Conservation (phyloP, 2,113 vertebrate genomes). For the Perognathus longimembris region DNA sequence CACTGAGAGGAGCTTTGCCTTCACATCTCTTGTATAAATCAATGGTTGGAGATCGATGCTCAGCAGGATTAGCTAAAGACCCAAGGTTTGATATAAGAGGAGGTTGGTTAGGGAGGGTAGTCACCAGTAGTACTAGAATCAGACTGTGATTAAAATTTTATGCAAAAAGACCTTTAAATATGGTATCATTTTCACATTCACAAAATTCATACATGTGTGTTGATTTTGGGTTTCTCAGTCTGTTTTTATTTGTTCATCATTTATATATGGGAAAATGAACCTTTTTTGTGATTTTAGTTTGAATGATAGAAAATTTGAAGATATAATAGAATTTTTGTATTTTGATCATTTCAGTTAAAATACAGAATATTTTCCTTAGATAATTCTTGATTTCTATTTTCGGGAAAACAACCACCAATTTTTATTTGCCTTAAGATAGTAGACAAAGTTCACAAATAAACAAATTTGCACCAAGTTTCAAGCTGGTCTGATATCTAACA, state of each 20-base stretch:
- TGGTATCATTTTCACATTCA: conserved; percentile 7
- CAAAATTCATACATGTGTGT: not conserved
- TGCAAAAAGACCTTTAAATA: not conserved
- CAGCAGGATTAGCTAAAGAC: conserved; percentile 17
- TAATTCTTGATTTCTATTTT: conserved; percentile 34
- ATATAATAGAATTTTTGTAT: conserved; percentile 7
- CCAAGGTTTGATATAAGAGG: not conserved
- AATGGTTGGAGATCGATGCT: conserved; percentile 43
- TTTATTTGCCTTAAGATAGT: not conserved
- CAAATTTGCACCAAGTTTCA: not conserved
- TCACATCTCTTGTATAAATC: conserved; percentile 21
- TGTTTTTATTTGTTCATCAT: conserved; percentile 15
- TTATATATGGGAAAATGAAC: not conserved
- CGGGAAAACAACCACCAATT: not conserved
- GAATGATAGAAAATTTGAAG: conserved; percentile 26
- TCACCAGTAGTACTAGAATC: not conserved
- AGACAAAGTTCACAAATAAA: not conserved
- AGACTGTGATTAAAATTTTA: not conserved
- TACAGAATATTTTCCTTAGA: not conserved
- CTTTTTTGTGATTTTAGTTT: not conserved
- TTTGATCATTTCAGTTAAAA: conserved; percentile 45
- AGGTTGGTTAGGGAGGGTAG: not conserved
- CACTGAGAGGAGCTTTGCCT: not conserved
- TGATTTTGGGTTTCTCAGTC: not conserved
- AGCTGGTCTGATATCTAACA: conserved; percentile 3